Conservation (phyloP, 2,113 vertebrate species). For the Cebus imitator region DNA sequence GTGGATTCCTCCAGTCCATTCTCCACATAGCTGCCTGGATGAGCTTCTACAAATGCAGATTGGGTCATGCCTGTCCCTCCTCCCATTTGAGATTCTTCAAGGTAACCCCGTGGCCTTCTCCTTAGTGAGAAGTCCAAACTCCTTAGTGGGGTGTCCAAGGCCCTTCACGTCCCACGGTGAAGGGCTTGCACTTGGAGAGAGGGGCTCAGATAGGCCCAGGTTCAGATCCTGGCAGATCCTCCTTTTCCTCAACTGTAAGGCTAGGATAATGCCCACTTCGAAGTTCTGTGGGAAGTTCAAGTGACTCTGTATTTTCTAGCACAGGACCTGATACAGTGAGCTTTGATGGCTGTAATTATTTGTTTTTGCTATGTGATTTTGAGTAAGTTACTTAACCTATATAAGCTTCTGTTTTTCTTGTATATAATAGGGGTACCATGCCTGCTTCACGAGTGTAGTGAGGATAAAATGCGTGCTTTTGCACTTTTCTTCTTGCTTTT, state of each 20-base stretch:
- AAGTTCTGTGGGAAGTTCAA: background rate
- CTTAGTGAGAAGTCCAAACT: background rate
- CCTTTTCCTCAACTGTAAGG: slow-evolving; percentile 41
- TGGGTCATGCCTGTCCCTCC: background rate
- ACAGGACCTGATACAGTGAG: background rate
- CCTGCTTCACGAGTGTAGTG: background rate
- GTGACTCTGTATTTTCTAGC: background rate
- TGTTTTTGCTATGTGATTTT: background rate
- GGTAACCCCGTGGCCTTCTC: background rate
- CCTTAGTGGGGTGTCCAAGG: background rate
- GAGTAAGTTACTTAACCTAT: background rate
- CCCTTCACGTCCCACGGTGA: background rate
- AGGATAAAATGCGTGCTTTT: background rate
- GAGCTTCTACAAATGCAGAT: background rate
- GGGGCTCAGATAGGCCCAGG: background rate
- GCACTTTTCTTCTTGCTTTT: background rate
- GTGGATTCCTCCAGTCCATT: background rate
- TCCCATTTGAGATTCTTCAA: background rate
- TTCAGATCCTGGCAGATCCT: background rate
- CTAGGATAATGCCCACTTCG: background rate
- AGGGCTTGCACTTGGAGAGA: background rate
- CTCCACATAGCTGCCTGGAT: background rate
- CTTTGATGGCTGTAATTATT: background rate
- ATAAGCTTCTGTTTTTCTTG: background rate
- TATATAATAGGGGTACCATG: background rate